These are phyloP conservation scores for Microplitis manilae DNA, from an alignment of 2,888 invertebrate species.

Conservation along the genomic window DNA sequence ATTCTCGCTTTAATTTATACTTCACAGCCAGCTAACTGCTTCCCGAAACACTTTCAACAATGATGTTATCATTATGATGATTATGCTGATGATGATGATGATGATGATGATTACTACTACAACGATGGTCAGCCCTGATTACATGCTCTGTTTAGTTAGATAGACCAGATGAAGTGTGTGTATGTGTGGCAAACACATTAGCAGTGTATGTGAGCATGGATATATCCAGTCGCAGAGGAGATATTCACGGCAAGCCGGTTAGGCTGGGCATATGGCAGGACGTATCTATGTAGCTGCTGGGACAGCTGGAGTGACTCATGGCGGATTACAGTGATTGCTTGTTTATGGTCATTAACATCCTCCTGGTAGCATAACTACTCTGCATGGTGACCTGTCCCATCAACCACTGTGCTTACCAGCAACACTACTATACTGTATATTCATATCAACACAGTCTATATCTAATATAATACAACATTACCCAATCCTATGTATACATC, in stretches of 20 bases:
- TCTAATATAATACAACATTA: constrained; percentile 3
- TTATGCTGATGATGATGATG: neutral
- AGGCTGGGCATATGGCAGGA: constrained; percentile 67
- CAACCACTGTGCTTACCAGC: constrained; percentile 50
- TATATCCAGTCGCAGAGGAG: constrained; percentile 28
- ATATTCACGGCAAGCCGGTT: constrained; percentile 52
- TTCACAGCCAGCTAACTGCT: neutral
- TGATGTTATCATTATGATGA: neutral
- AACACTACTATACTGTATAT: constrained; percentile 23
- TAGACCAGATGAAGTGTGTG: neutral
- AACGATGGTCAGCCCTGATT: neutral
- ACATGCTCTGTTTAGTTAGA: neutral
- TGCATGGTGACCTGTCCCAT: constrained; percentile 65
- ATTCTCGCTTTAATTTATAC: neutral
- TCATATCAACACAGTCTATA: constrained; percentile 23
- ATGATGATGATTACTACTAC: neutral
- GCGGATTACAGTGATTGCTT: constrained; percentile 71
- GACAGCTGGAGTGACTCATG: constrained; percentile 71
- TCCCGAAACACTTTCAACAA: neutral
- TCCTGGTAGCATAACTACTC: constrained; percentile 70
- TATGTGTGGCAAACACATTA: constrained; percentile 4
- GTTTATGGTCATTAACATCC: constrained; percentile 72
- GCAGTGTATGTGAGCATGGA: neutral
- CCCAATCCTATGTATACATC: neutral
- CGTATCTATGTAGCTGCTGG: constrained; percentile 65